Evolutionary conservation across 2,113 vertebrate species (phyloP), one percentile per base, ranked within the genome.

Genomic region (Forbesichthys papilliferus): DNA sequence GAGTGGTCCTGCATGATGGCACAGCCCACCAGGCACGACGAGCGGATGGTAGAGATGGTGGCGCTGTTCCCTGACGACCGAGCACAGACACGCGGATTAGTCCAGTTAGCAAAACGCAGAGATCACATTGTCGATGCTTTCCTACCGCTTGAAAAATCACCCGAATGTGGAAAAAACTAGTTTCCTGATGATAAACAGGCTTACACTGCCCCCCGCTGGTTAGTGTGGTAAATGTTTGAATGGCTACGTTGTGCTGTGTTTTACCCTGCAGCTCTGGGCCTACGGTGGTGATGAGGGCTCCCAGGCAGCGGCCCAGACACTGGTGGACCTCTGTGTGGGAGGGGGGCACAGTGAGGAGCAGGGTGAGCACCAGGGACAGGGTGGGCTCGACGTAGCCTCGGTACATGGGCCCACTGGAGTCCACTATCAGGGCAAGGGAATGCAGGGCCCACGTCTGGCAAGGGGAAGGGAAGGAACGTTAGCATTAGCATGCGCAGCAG

Each of bases 1-100:
- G 97, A 98, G 82, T 99, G 97, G 87, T 98, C 98, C 89, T 99
- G 98, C 79, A 98, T 99, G 85, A 99, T 99, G n/a, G 97, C 96
- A 82, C 98, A 99, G 16, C 97, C 98, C 77, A 99, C 98, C 87
- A 99, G 92, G 80, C 98, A 99, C 12, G 98, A 99, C 0, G 97
- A 99, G 74, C 98, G 97, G 79, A 99, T 99, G 46, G 98, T 99
- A 33, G 97, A 99, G 89, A 97, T 96, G 0, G 95, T 96, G 51
- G 93, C 93, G 84, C 95, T 94, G 0, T 97, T 99, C 68, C 98
- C 98, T 99, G 63, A 4, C 7, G 75, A 73, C 61, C 14, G 75
- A 71, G 60, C 48, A 82, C 20, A 0, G 11, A 56, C 6, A 73
- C 1, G 11, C 9, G 18, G 54, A 75, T 75, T 52, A 69, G 20